Base-by-base conservation (phyloP, 2,797 vertebrate genomes). In the Pangasius mekongensis region DNA sequence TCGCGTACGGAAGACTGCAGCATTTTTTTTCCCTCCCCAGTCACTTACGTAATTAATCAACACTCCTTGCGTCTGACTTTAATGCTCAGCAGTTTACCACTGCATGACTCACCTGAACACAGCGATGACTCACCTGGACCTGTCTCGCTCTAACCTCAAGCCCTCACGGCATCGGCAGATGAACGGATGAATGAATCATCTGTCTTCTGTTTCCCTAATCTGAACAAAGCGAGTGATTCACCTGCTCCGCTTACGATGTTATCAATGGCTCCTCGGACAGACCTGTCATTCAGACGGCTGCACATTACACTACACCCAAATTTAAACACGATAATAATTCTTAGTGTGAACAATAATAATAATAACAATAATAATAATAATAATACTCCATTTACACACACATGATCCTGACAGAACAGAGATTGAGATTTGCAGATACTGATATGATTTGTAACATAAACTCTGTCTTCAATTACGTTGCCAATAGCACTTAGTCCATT, bases 91-190 rank as follows among this genome's bases (percentile, higher is more conserved):
- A 80, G 76, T 81, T 64, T 76, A 78, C 74, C 89, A 69, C 64
- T n/a, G 86, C 47, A 87, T 90, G 91, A 90, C 88, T 90, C 91
- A 91, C 89, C 87, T 87, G 73, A 88, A 47, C 82, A 87, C 43
- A 84, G 83, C 84, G 80, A 43, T 90, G 88, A 90, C 64, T 90
- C 91, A 91, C 84, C 91, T 86, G 84, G 87, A 86, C 78, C 71
- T 69, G 78, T 78, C 83, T 87, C 43, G 3, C 71, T 71, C 78
- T 83, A 86, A 89, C 84, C 84, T 83, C 49, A 67, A 77, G 16
- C 77, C 76, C 84, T 89, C 58, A 24, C 39, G 36, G 49, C 62
- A 47, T 33, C 27, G 69, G 47, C 58, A 30, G 67, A 86, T 86
- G 77, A 89, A 86, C 58, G 84, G 36, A 83, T 89, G 84, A 89